phyloP scores from a whole-genome alignment of 1,140 invertebrate genomes.

The Apocrypta bakeri region DNA sequence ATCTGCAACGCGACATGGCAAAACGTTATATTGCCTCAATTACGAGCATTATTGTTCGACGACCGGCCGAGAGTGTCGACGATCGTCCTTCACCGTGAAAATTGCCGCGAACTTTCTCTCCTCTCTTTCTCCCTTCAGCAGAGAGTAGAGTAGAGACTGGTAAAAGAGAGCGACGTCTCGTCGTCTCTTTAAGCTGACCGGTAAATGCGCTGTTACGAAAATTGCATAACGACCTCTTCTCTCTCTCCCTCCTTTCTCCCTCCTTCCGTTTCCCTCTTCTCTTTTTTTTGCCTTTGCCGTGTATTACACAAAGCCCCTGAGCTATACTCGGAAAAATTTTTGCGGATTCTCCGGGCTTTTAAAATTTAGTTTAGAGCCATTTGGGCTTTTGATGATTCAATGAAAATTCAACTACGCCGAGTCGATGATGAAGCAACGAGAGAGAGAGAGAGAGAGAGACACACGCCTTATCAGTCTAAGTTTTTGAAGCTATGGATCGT shows the following conservation, averaged over 20 bases:
- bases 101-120: conserved; percentile 13
- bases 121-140: background rate
- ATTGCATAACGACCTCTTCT: conserved; percentile 30
- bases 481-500: background rate
- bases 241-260: background rate
- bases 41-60: conserved; percentile 38
- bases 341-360: background rate
- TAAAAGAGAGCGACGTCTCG: background rate
- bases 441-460: background rate
- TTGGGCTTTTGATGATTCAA: background rate
- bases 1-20: conserved; percentile 46
- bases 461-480: background rate
- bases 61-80: conserved; percentile 24
- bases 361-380: background rate
- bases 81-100: conserved; percentile 43
- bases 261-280: conserved; percentile 12
- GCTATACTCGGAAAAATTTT: background rate
- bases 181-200: background rate
- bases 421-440: no score
- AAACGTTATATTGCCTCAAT: conserved; percentile 53
- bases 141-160: background rate
- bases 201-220: conserved; percentile 4
- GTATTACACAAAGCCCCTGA: background rate
- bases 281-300: conserved; percentile 12
- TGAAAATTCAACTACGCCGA: no score